These are phyloP conservation scores for Gobiocypris rarus DNA, from an alignment of 2,113 vertebrate genomes.

Conservation along the genomic window DNA sequence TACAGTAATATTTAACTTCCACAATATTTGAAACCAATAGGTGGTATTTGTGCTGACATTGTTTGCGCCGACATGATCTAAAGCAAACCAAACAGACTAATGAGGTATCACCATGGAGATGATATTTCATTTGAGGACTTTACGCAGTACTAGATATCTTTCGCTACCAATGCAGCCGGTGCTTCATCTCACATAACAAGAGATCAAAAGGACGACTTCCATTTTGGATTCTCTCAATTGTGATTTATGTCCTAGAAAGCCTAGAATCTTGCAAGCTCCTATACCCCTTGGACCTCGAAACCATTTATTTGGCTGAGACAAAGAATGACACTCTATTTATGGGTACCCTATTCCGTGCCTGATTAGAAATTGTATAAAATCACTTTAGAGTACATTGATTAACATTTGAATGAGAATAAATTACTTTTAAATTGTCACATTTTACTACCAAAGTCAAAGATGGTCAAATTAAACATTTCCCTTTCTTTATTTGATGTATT, in stretches of 20 bases:
- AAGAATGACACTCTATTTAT: not conserved
- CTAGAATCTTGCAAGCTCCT: not conserved
- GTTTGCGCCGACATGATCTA: conserved; percentile 36
- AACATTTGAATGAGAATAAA: not conserved
- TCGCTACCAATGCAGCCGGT: not conserved
- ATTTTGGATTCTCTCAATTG: not conserved
- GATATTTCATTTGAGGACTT: conserved; percentile 26
- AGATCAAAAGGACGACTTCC: not conserved
- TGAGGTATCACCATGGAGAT: conserved; percentile 45
- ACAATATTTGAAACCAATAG: not conserved
- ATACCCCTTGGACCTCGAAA: not conserved
- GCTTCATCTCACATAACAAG: not conserved
- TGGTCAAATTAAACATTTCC: not conserved
- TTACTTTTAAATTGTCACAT: not conserved
- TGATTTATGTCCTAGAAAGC: not conserved
- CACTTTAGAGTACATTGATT: not conserved
- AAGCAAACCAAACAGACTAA: conserved; percentile 47
- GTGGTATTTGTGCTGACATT: not conserved
- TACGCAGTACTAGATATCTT: conserved; percentile 5
- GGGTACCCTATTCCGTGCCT: not conserved
- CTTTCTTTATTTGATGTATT: not conserved
- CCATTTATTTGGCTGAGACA: not conserved
- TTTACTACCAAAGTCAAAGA: not conserved
- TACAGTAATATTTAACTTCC: no score
- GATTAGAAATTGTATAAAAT: not conserved